These are phyloP conservation scores for Myopa testacea DNA, from an alignment of 2,888 invertebrate species.

Conservation along the genomic window DNA sequence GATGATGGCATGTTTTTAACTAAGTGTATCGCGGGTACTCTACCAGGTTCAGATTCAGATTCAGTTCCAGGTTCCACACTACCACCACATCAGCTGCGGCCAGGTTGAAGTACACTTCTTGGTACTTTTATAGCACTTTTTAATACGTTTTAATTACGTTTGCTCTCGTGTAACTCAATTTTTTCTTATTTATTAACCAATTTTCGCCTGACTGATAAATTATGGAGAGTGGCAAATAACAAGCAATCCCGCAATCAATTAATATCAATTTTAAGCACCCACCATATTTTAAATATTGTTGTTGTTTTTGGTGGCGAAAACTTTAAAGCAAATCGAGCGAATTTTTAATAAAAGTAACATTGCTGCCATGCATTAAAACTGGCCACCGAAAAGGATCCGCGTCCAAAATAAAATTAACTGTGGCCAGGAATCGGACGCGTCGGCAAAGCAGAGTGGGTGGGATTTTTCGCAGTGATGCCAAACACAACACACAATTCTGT, in stretches of 20 bases:
- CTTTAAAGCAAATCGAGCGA: background rate
- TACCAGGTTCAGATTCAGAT: no score
- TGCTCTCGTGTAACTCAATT: no score
- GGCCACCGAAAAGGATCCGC: background rate
- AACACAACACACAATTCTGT: background rate
- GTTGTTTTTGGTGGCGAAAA: background rate
- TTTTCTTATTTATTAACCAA: background rate
- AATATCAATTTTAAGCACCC: conserved; percentile 17
- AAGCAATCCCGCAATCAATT: conserved; percentile 8
- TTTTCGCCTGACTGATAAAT: background rate
- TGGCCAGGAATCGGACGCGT: background rate
- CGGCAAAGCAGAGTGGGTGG: background rate
- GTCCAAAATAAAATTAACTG: background rate
- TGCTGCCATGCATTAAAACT: background rate
- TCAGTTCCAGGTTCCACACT: no score
- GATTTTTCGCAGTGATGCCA: no score
- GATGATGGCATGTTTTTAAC: no score
- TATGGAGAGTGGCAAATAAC: background rate
- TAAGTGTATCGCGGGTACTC: no score
- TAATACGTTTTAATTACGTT: no score
- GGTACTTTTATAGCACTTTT: no score
- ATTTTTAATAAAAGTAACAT: background rate
- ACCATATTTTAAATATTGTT: background rate
- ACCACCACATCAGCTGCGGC: no score
- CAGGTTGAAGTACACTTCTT: no score